Evolutionary conservation across 1,140 invertebrate species (phyloP).

Genomic region (Pissodes strobi): DNA sequence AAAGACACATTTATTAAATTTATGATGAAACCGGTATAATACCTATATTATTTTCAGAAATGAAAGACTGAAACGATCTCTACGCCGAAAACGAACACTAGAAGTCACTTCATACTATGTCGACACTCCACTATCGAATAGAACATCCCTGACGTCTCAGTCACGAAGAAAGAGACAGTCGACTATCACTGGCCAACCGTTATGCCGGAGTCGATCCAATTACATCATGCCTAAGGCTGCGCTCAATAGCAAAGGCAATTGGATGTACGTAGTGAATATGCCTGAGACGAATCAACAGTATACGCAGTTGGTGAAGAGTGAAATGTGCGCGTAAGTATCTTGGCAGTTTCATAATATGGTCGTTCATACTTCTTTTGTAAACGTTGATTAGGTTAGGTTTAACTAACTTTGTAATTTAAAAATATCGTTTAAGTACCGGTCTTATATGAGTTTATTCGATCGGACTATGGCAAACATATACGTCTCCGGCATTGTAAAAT

Average conservation of each 20-base stretch:
- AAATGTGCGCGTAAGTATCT: too few species aligned
- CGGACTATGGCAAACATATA: too few species aligned
- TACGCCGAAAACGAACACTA: slow-evolving; percentile 21
- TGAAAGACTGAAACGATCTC: slow-evolving; percentile 39
- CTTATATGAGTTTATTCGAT: too few species aligned
- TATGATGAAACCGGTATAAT: too few species aligned
- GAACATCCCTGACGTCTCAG: too few species aligned
- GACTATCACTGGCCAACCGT: slow-evolving; percentile 53
- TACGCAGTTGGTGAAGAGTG: slow-evolving; percentile 83
- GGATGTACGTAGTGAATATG: slow-evolving; percentile 89
- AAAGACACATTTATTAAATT: too few species aligned
- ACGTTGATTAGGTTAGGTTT: too few species aligned
- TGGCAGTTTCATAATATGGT: too few species aligned
- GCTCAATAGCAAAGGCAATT: slow-evolving; percentile 84
- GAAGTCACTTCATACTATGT: slow-evolving; percentile 43
- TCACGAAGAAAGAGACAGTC: slow-evolving; percentile 57
- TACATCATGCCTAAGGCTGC: slow-evolving; percentile 82
- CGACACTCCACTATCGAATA: slow-evolving; percentile 56
- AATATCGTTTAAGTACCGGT: too few species aligned
- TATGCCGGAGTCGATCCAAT: slow-evolving; percentile 74
- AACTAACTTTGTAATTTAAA: too few species aligned
- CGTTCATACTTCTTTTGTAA: too few species aligned
- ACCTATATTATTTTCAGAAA: slow-evolving; percentile 35
- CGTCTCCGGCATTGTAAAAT: too few species aligned
- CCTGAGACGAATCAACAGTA: slow-evolving; percentile 65